Evolutionary conservation across 1,140 invertebrate species (phyloP).

Genomic region (Mercenaria mercenaria): DNA sequence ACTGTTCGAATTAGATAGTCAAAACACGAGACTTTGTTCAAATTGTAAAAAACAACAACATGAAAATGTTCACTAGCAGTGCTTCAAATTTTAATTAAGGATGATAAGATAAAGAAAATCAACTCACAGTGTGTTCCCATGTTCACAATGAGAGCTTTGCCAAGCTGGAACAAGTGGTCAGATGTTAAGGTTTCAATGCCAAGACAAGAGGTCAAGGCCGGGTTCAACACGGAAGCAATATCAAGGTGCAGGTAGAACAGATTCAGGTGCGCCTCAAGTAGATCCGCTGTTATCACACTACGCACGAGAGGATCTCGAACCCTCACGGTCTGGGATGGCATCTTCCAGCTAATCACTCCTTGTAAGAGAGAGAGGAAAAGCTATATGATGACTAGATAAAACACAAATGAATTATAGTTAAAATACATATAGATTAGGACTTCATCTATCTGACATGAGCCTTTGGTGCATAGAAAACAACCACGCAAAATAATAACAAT

Average conservation of each 20-base stretch:
- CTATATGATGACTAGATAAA: too few species aligned
- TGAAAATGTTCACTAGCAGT: too few species aligned
- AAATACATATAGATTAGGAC: too few species aligned
- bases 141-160: constrained; percentile 73
- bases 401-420: too few species aligned
- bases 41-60: too few species aligned
- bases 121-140: constrained; percentile 30
- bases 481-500: too few species aligned
- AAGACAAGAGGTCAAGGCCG: constrained; percentile 76
- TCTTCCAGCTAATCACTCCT: constrained; percentile 80
- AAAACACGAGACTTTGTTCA: too few species aligned
- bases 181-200: constrained; percentile 81
- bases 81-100: too few species aligned
- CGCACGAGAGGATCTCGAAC: constrained; percentile 76
- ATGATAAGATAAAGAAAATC: too few species aligned
- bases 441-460: too few species aligned
- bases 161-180: constrained; percentile 82
- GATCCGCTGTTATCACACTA: constrained; percentile 80
- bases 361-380: not conserved
- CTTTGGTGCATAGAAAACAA: too few species aligned
- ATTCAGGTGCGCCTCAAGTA: constrained; percentile 79
- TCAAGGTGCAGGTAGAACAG: constrained; percentile 82
- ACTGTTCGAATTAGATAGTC: too few species aligned
- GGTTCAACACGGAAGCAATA: constrained; percentile 75
- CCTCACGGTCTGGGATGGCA: constrained; percentile 83